Evolutionary conservation across 2,113 vertebrate genomes (phyloP), one percentile per base, ranked within the genome.

Genomic region (Corydoras maculifer): DNA sequence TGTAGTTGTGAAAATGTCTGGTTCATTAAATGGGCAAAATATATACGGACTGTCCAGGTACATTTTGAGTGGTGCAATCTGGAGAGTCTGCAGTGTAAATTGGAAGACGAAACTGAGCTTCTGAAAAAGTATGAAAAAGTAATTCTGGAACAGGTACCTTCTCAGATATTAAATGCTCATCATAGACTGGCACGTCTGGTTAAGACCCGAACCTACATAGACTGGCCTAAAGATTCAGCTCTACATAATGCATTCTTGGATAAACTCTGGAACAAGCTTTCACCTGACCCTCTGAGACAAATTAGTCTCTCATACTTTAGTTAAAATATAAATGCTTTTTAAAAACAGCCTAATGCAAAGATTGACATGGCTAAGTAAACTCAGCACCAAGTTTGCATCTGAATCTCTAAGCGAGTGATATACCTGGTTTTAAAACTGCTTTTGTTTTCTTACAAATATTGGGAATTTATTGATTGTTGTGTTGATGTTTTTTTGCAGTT

Each of bases 151-250:
- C 62, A 70, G 14, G 75, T 83, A 30, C 77, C 80, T 3, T 31
- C 25, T 68, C 53, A 61, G 13, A 18, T 61, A 13, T 60, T 69
- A 61, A 60, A 51, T 32, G 70, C 49, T n/a, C 78, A 84, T 64
- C 78, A 83, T 51, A 78, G 80, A 67, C 72, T 84, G 61, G 75
- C 80, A 9, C 71, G 72, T 6, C 48, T 83, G 62, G 53, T 84
- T 11, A 77, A 79, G 70, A 80, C 69, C 55, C 78, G 43, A 43
- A 81, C 83, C 2, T 84, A 81, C 59, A 53, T 83, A 3, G 60
- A 79, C 43, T 83, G 82, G 81, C 80, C 83, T 58, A 57, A 76
- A 55, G 69, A 84, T 51, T 51, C 53, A 7, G 67, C 70, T 48
- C 70, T 60, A 32, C 60, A 35, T 4, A 15, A 59, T 49, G 50